Base-by-base conservation (phyloP, 53 echinoderm and acorn worm genomes). In the Luidia sarsii region DNA sequence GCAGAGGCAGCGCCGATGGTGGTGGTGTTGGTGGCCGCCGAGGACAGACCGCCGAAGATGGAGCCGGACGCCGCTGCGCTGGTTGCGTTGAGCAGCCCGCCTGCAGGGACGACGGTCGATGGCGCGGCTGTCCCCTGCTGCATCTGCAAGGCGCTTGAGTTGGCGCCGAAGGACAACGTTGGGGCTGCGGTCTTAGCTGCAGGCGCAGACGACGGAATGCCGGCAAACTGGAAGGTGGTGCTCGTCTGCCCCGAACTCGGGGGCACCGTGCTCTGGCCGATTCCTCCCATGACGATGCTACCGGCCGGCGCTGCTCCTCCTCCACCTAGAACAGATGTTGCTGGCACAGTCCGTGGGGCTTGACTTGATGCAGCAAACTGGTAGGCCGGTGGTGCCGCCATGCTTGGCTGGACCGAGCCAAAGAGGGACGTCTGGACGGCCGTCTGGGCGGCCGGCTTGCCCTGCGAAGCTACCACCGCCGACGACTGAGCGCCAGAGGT, bases 171-270 rank as follows among this genome's bases (percentile, higher is more conserved):
- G 24, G 57, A 41, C 41, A 74, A 57, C 10, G 29, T 27, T 16
- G 74, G 39, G 45, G 60, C 59, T 6, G 57, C 28, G 23, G 80
- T 50, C 50, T 80, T 50, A n/a, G 67, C 67, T 67, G 67, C 43
- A 14, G 32, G 64, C 3, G 61, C 18, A 10, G 70, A n/a, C 8
- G 16, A 19, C 6, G 65, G 18, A 28, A 50, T 3, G 38, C 50
- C 35, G 7, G 65, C 66, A 52, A 80, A 80, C 10, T n/a, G 36
- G 37, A 53, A 80, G 3, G 80, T 34, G 27, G 80, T 21, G 32
- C 45, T 67, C 4, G 57, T 5, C 67, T 66, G 82, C 2, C 53
- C 68, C n/a, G 50, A 16, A 56, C 23, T 39, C 35, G 53, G 1
- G 52, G 55, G 35, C 33, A 35, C 16, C 9, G 27, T n/a, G 30